Base-by-base conservation (phyloP, 2,888 invertebrate genomes). In the Nemotelus pantherinus region DNA sequence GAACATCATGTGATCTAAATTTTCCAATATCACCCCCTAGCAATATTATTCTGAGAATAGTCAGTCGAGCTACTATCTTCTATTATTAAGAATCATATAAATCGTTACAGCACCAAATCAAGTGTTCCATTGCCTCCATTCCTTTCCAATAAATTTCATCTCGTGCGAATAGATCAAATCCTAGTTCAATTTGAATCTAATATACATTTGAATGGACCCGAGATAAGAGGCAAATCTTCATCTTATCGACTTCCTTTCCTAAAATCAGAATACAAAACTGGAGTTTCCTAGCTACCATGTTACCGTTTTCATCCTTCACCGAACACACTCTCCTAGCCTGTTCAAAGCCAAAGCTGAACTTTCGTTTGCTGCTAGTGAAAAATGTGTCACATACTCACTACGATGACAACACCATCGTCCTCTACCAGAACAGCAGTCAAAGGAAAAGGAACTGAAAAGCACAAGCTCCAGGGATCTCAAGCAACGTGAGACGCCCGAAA, bases 121-220 rank as follows among this genome's bases (percentile, higher is more conserved):
- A 25, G 25, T 25, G 25, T 25, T 25, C 25, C 25, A 25, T 25
- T 25, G 25, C 25, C 25, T 25, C 25, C 25, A 25, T 25, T 25
- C 25, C 25, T 25, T 25, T 25, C 25, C 25, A 25, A 48, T 68
- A 68, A 47, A 68, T 25, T 68, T 68, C 50, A 48, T 10, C 48
- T 39, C 44, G 41, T 48, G 48, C 50, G 9, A 60, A 60, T 25
- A 68, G 3, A 48, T 68, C 9, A 48, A 68, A 68, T 68, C 67
- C 44, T 25, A 68, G 50, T 68, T 68, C 48, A 68, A 68, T 68
- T 68, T 50, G 41, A 68, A 25, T 43, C 68, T 75, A 78, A 78
- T 78, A 75, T 75, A 68, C 75, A 78, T 78, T 78, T 78, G 78
- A 78, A 78, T 78, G 78, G 78, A 41, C 75, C 75, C 68, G 47